Evolutionary conservation across 1,140 invertebrate genomes (phyloP).

Genomic region (Neodiprion lecontei): DNA sequence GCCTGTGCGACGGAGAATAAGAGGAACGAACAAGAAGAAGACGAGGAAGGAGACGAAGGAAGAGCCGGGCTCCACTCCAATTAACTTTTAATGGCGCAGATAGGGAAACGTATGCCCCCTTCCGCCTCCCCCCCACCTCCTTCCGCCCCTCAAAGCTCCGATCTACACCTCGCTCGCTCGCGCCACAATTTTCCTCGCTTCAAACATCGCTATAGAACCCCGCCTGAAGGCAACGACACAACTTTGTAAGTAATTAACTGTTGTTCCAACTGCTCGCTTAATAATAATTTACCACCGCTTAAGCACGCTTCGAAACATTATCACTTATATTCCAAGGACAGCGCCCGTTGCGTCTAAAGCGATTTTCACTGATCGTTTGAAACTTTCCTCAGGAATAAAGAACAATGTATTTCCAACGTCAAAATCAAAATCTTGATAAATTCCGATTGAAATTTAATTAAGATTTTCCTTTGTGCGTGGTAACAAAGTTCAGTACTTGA

Average conservation of each 20-base stretch:
- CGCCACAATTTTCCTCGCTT: too few relatives aligned
- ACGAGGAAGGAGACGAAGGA: background rate
- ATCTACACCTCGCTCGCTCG: background rate
- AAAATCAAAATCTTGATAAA: too few relatives aligned
- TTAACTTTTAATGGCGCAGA: conserved; percentile 57
- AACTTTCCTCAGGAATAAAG: too few relatives aligned
- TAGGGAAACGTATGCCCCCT: conserved; percentile 48
- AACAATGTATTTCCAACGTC: too few relatives aligned
- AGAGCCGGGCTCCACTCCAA: conserved; percentile 50
- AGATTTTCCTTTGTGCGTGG: too few relatives aligned
- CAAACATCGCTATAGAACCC: conserved; percentile 2
- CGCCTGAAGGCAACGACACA: conserved; percentile 38
- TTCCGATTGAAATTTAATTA: too few relatives aligned
- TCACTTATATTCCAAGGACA: background rate
- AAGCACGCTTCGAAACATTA: background rate
- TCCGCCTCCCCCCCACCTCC: conserved; percentile 14
- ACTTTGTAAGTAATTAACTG: conserved; percentile 57
- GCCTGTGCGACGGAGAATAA: too few relatives aligned
- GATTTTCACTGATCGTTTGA: too few relatives aligned
- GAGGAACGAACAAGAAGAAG: background rate
- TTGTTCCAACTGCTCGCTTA: conserved; percentile 53
- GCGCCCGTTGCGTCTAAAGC: too few relatives aligned
- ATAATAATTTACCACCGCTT: conserved; percentile 55
- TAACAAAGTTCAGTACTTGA: too few relatives aligned
- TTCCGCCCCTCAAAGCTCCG: conserved; percentile 13